phyloP scores from a whole-genome alignment of 2,113 vertebrate species.

The Callopanchax toddi region DNA sequence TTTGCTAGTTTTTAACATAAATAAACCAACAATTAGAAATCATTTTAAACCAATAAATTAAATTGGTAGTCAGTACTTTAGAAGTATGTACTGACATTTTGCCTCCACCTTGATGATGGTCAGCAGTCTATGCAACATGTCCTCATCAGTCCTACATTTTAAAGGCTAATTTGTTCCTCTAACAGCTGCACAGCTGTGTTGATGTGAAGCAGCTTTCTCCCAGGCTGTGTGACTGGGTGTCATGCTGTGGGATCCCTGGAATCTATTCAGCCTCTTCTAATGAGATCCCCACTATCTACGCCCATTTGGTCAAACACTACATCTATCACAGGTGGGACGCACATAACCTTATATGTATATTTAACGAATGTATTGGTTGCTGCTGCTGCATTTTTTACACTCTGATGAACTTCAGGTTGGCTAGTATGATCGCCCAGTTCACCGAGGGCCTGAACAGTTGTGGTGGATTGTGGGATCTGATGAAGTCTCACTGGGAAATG shows the following conservation, averaged over 20 bases:
- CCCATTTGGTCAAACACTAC: constrained; percentile 58
- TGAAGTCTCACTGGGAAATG: constrained; percentile 53
- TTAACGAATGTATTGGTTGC: neutral
- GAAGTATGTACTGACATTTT: too few species aligned
- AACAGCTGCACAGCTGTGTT: constrained; percentile 45
- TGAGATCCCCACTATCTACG: constrained; percentile 62
- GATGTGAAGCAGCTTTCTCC: constrained; percentile 47
- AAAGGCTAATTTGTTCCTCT: neutral
- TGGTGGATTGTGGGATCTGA: constrained; percentile 68
- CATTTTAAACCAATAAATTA: too few species aligned
- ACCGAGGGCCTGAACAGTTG: constrained; percentile 70
- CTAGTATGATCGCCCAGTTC: constrained; percentile 74
- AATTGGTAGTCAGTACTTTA: too few species aligned
- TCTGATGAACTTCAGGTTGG: constrained; percentile 49
- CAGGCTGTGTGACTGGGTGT: constrained; percentile 67
- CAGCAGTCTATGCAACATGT: too few species aligned
- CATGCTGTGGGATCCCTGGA: constrained; percentile 56
- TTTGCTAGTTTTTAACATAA: too few species aligned
- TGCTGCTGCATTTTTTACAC: neutral
- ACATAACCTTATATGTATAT: neutral
- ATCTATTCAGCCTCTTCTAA: constrained; percentile 44
- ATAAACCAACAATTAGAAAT: too few species aligned
- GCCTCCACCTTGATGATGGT: too few species aligned
- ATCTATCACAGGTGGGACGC: constrained; percentile 68
- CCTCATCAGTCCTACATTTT: too few species aligned